Conservation (phyloP, 2,888 invertebrate genomes). For the Trissolcus brochymenae region DNA sequence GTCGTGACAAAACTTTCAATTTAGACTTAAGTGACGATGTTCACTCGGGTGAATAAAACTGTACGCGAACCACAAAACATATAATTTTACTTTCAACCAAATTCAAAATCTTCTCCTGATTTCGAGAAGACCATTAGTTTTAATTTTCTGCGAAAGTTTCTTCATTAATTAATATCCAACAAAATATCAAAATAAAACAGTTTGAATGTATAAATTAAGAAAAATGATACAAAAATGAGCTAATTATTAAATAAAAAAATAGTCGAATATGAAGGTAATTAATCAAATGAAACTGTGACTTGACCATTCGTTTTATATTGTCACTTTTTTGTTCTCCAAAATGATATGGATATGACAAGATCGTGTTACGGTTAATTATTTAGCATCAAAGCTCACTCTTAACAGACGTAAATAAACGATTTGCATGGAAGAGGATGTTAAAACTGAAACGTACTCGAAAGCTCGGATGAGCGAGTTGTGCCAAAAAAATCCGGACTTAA, state of each 20-base stretch:
- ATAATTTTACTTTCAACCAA: conserved; percentile 22
- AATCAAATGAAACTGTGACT: no score
- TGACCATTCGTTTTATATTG: no score
- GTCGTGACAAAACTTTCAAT: conserved; percentile 52
- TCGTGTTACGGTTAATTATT: conserved; percentile 23
- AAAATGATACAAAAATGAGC: no score
- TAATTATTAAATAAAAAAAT: no score
- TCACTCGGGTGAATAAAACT: conserved; percentile 28
- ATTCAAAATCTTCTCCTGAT: conserved; percentile 17
- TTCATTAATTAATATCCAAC: no score
- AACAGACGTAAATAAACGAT: conserved; percentile 16
- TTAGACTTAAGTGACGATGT: conserved; percentile 22
- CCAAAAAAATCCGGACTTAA: conserved; percentile 24
- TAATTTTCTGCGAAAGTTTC: not conserved
- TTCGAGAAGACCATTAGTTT: conserved; percentile 6
- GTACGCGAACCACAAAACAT: conserved; percentile 11
- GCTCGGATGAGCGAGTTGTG: conserved; percentile 8
- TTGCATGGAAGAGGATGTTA: conserved; percentile 19
- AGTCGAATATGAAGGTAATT: no score
- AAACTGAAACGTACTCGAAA: conserved; percentile 11
- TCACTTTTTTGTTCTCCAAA: no score
- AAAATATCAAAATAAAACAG: no score
- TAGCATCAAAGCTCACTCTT: conserved; percentile 12
- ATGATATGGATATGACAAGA: not conserved
- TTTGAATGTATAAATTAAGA: no score